Evolutionary conservation across 2,797 vertebrate species (phyloP), one percentile per base, ranked within the genome.

Genomic region (Chloroceryle inda): DNA sequence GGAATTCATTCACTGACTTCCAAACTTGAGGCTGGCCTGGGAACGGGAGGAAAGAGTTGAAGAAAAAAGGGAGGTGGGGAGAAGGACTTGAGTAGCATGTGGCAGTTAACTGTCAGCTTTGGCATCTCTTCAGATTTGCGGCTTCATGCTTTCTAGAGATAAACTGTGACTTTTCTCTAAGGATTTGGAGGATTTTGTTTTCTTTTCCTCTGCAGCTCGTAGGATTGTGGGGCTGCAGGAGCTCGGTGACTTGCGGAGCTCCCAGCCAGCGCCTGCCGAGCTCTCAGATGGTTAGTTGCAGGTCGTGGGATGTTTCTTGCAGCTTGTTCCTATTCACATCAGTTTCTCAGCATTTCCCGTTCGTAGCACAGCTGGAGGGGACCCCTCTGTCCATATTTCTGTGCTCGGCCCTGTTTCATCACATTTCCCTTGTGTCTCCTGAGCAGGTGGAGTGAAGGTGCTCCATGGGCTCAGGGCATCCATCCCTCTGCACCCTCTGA

Each of bases 1-100:
- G 96, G 97, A 97, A 98, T 98, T 98, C 98, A 98, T 98, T 98
- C 97, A 98, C 92, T 45, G 64, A 87, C 94, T 97, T 98, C 97
- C 98, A 98, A 94, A 93, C 93, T 96, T 61, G 47, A 97, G 82
- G 88, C 94, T 95, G 89, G 96, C 95, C 96, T 96, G 95, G 85
- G 73, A 96, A 94, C 33, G 42, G 53, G 91, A 92, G 95, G 93
- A 92, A 71, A 85, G 81, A 92, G 87, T 69, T 89, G 33, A 73
- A 91, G 78, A 84, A 83, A 85, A 76, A 59, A 67, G 92, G 23
- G 26, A 8, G 69, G 93, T 26, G 29, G 19, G 13, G 18, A 13
- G 17, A 31, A 77, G 59, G 45, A 20, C 71, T 91, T 74, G 59
- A 38, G 26, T 47, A 85, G 92, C 94, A 92, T 93, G 93, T 92